A percentile compares a stretch with the other conserved stretches of the same genome.
These are phyloP conservation scores for Embidobia sp. DNA, from an alignment of 2,888 invertebrate species.

Conservation along the genomic window DNA sequence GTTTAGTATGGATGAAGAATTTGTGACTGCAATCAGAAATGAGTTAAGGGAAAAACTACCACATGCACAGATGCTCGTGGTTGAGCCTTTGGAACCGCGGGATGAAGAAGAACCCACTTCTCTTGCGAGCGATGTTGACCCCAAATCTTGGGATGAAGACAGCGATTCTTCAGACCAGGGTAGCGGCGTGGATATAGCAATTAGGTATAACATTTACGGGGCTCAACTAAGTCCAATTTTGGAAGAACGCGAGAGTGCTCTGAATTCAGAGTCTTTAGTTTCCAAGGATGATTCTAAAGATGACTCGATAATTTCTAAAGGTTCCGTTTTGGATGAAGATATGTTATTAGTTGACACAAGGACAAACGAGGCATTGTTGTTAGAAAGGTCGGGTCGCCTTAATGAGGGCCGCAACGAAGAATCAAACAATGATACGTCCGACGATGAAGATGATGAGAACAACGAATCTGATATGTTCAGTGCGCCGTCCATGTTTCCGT, in stretches of 20 bases:
- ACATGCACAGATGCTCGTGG: conserved; percentile 83
- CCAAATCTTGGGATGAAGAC: conserved; percentile 78
- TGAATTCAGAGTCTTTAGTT: conserved; percentile 76
- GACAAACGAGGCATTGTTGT: conserved; percentile 82
- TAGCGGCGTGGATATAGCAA: conserved; percentile 79
- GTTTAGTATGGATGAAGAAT: conserved; percentile 86
- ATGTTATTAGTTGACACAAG: conserved; percentile 82
- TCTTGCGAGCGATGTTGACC: conserved; percentile 70
- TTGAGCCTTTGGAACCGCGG: conserved; percentile 75
- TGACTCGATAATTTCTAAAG: conserved; percentile 74
- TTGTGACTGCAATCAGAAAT: conserved; percentile 87
- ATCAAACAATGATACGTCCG: conserved; percentile 63
- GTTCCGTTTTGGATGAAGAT: conserved; percentile 78
- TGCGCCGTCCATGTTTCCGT: conserved; percentile 38
- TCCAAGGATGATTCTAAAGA: conserved; percentile 80
- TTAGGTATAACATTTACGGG: conserved; percentile 84
- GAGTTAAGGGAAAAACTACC: conserved; percentile 88
- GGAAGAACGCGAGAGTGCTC: conserved; percentile 83
- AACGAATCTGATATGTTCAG: conserved; percentile 62
- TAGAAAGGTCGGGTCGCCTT: conserved; percentile 72
- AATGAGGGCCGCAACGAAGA: conserved; percentile 49
- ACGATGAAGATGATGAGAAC: conserved; percentile 73
- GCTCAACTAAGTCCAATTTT: conserved; percentile 85
- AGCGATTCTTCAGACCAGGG: conserved; percentile 75
- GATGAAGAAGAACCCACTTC: conserved; percentile 72